These are phyloP conservation scores for Akabosia matsudoensis DNA, from an alignment of 1,140 invertebrate species.

Conservation along the genomic window DNA sequence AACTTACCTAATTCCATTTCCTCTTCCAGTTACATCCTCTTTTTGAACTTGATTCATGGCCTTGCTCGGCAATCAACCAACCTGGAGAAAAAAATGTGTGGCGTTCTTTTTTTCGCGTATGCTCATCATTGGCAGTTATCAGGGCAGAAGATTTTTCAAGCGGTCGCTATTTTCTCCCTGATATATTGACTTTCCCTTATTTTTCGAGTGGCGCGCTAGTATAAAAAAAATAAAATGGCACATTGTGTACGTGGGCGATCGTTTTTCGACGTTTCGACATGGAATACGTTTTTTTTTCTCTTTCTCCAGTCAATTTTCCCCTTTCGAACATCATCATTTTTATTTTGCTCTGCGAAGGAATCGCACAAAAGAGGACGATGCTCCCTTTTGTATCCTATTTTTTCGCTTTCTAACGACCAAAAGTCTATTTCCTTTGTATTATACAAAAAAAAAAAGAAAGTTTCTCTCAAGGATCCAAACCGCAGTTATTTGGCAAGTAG, in stretches of 20 bases:
- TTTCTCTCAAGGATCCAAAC: not conserved
- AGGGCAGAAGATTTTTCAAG: too few species aligned
- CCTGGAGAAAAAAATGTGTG: not conserved
- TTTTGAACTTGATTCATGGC: conserved; percentile 1
- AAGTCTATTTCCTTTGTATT: not conserved
- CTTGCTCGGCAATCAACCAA: not conserved
- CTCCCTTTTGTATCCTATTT: not conserved
- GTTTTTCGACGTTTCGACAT: too few species aligned
- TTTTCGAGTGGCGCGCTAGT: not conserved
- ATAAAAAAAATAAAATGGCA: not conserved
- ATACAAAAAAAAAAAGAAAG: not conserved
- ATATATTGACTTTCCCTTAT: not conserved
- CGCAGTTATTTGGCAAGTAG: too few species aligned
- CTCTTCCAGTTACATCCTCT: not conserved
- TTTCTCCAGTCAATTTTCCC: not conserved
- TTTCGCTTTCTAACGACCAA: not conserved
- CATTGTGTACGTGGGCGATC: too few species aligned
- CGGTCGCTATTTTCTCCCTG: not conserved
- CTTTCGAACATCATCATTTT: not conserved
- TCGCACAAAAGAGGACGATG: not conserved
- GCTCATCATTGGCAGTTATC: too few species aligned
- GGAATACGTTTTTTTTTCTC: not conserved
- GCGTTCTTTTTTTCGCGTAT: not conserved
- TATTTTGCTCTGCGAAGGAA: not conserved
- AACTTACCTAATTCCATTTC: not conserved